Evolutionary conservation across 2,888 invertebrate genomes (phyloP), one percentile per base, ranked within the genome.

Genomic region (Chrysina gloriosa): DNA sequence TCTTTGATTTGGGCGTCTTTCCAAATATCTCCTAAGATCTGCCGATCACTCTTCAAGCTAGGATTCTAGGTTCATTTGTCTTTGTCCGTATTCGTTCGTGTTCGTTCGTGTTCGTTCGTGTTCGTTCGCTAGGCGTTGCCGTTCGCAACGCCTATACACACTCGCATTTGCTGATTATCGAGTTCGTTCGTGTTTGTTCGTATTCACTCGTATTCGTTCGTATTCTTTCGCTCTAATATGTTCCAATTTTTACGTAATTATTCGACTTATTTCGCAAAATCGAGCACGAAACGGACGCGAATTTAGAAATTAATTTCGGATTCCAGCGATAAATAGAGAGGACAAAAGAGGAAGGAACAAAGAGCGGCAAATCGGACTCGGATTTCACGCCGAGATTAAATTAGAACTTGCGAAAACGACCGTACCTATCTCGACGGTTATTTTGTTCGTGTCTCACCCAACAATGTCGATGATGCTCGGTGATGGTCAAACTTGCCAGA

Each of bases 331-430:
- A 48, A 48, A 48, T 48, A 21, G 48, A 23, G 48, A 3, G 6
- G 3, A 21, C 9, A 19, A 19, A 19, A 11, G 19, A 19, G 19
- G 19, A 11, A 48, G 48, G 25, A 48, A 11, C 48, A 36, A 36
- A 11, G 48, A 19, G 6, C 5, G 2, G 23, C 4, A 11, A 14
- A 11, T 2, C 27, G 48, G 11, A 23, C 21, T 4, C 48, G 25
- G 48, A 11, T 25, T 25, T 48, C 48, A 19, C 45, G 45, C 9
- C n/a, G 48, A 25, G 48, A 48, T 48, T 48, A 25, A 48, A 48
- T 48, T 48, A 48, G 48, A 23, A 48, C 11, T 48, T 48, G 3
- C 25, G n/a, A 16, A 7, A 5, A 4, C 1, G 11, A 16, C 5
- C 4, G 9, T 1, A 39, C 39, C 16, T 39, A 39, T 4, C 14